These are phyloP conservation scores for Capreolus pygargus DNA, from an alignment of 2,113 vertebrate genomes.

Conservation along the genomic window DNA sequence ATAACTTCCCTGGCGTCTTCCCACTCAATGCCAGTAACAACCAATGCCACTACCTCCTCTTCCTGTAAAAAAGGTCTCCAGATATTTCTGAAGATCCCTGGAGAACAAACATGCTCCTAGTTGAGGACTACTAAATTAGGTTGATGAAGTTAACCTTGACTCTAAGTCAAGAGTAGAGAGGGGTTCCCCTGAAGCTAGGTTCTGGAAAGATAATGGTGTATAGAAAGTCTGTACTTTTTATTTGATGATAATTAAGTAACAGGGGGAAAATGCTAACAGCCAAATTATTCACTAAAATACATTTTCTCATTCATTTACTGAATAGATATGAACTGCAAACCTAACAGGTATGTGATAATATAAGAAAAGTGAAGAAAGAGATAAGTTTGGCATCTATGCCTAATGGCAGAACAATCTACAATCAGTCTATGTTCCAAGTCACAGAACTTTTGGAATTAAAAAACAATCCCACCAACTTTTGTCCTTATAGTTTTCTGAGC, in stretches of 20 bases:
- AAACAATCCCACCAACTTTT: not conserved
- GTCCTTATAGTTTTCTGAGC: not conserved
- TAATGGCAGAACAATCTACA: not conserved
- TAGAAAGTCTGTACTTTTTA: not conserved
- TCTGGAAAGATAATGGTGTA: not conserved
- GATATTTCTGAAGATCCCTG: not conserved
- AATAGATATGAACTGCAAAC: not conserved
- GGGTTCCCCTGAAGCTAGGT: not conserved
- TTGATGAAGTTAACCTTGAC: not conserved
- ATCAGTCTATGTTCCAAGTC: not conserved
- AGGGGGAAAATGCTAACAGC: not conserved
- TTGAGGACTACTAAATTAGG: not conserved
- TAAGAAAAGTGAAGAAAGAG: not conserved
- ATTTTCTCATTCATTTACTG: not conserved
- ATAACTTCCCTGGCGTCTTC: not conserved
- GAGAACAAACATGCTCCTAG: not conserved
- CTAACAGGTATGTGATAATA: not conserved
- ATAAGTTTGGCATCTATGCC: not conserved
- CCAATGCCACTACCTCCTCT: fast-evolving
- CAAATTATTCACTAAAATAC: not conserved
- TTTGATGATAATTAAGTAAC: not conserved
- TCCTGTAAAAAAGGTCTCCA: not conserved
- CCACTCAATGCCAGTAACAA: not conserved
- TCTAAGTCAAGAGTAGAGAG: not conserved
- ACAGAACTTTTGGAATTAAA: not conserved